Conservation (phyloP, 1,140 invertebrate genomes). For the Brachionus plicatilis region DNA sequence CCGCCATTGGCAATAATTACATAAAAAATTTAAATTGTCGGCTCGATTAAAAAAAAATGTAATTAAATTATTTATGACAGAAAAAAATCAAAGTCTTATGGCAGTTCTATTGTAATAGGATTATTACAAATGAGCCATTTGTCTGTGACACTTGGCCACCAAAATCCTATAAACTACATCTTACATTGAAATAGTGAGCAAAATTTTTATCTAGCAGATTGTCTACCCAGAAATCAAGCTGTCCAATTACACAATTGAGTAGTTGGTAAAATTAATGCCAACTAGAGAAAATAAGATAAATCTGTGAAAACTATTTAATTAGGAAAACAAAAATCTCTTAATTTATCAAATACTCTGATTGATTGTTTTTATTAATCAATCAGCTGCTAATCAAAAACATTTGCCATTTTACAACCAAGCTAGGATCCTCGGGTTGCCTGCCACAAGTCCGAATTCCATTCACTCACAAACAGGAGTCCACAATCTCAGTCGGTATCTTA, state of each 20-base stretch:
- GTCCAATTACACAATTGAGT: not conserved
- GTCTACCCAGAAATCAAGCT: not conserved
- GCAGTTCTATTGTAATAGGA: not conserved
- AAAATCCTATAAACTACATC: too few species aligned
- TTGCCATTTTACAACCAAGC: not conserved
- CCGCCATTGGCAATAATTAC: not conserved
- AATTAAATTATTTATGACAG: not conserved
- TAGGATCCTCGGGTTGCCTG: not conserved
- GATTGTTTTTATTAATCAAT: conserved; percentile 16
- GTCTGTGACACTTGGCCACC: not conserved
- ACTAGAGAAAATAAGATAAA: not conserved
- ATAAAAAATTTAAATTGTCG: not conserved
- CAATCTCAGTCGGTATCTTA: not conserved
- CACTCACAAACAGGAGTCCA: not conserved
- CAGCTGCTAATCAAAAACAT: not conserved
- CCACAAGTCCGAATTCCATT: not conserved
- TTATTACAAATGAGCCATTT: not conserved
- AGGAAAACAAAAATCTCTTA: not conserved
- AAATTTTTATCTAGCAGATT: not conserved
- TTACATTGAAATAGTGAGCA: not conserved
- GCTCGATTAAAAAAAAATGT: not conserved
- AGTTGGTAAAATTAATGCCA: not conserved
- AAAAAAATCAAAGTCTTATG: not conserved
- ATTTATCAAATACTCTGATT: not conserved
- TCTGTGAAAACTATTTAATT: not conserved